Base-by-base conservation (phyloP, 1,140 invertebrate genomes). In the Tetramorium simillimum region DNA sequence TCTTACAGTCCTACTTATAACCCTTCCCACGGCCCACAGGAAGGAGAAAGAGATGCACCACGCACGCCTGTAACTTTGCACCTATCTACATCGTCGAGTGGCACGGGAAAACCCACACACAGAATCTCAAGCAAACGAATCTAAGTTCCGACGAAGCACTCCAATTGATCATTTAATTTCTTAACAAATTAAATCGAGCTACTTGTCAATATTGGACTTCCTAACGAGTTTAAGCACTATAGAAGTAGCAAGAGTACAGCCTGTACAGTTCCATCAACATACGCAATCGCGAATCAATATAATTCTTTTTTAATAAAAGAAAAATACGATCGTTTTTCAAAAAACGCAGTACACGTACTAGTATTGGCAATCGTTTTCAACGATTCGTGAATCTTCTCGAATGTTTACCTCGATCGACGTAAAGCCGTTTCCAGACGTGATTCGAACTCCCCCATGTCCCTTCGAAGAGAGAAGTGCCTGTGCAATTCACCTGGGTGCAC, bases 1-100 rank as follows among this genome's bases (percentile, higher is more conserved):
- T 90, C 46, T 90, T 87, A 49, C 56, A 90, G 85, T 65, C 51
- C 89, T 85, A 89, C 89, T 89, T 85, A 40, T 78, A 87, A 84
- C 67, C 63, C 56, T 90, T 80, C 88, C 73, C 88, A 63, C 56
- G 82, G 49, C 18, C 58, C n/a, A 37, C n/a, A 16, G 9, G 51
- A 58, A 43, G 21, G 49, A 70, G 65, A 73, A 86, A 87, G 82
- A 90, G 86, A 89, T 65, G 78, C 46, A 53, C n/a, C 40, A 62
- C 43, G 58, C 60, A 33, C 43, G 28, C 33, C 24, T 80, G 60
- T 69, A 80, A 18, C 33, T 69, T 69, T 69, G 77, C 62, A 80
- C 58, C 58, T 77, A 77, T 56, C 49, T 56, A 37, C 49, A 73
- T 62, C 37, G 21, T 62, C 16, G 53, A 62, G 16, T 77, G 58